A percentile compares a stretch with the other conserved stretches of the same genome.
Evolutionary conservation across 1,140 invertebrate species (phyloP).

Genomic region (Acyrthosiphon pisum): DNA sequence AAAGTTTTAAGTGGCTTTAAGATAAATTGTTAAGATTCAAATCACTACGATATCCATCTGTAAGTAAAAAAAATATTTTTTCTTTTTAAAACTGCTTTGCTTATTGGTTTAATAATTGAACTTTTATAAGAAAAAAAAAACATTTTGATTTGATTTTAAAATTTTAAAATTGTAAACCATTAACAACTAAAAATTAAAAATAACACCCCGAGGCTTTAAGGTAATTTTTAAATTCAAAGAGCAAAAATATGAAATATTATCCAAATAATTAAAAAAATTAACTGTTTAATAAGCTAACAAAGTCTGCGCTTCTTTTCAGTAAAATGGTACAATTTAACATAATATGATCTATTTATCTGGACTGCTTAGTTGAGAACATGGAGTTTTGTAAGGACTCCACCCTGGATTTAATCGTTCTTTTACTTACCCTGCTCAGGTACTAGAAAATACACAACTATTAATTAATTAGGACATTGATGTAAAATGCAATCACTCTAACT

Average conservation of each 20-base stretch:
- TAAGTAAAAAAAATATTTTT: constrained; percentile 14
- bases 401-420: constrained; percentile 3
- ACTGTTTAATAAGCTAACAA: constrained; percentile 25
- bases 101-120: not conserved
- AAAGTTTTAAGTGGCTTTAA: not conserved
- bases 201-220: not conserved
- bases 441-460: constrained; percentile 52
- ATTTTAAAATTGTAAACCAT: not conserved
- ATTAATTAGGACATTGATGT: constrained; percentile 35
- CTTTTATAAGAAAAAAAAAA: not conserved
- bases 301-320: not conserved
- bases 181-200: constrained; percentile 24
- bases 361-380: constrained; percentile 51
- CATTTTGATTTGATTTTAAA: not conserved
- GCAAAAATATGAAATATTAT: not conserved
- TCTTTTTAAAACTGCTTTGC: not conserved
- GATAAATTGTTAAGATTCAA: not conserved
- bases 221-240: not conserved
- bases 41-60: not conserved
- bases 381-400: constrained; percentile 41
- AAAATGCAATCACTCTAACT: not conserved
- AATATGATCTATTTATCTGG: constrained; percentile 47
- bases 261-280: not conserved
- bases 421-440: constrained; percentile 56
- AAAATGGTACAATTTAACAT: constrained; percentile 40